phyloP scores from a whole-genome alignment of 2,888 invertebrate species.

The Dryobota labecula region DNA sequence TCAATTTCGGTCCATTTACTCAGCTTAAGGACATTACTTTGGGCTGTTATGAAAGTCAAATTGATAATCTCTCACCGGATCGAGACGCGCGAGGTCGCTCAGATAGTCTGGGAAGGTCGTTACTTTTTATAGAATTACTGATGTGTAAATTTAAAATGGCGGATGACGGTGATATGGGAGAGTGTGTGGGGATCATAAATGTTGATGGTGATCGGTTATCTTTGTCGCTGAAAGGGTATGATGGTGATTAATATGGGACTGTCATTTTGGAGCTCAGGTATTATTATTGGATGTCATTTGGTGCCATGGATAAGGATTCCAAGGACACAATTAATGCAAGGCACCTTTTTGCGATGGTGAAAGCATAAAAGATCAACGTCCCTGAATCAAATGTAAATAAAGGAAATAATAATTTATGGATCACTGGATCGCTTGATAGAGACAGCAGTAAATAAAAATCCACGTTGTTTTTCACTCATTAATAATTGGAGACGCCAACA shows the following conservation, averaged over 20 bases:
- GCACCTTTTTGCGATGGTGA: conserved; percentile 3
- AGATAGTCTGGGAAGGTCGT: conserved; percentile 58
- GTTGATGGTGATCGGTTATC: conserved; percentile 60
- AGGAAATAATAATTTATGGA: no score
- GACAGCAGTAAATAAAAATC: no score
- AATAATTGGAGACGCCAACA: no score
- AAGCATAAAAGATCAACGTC: no score
- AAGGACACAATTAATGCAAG: neutral
- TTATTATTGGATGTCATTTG: conserved; percentile 33
- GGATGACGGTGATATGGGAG: conserved; percentile 1
- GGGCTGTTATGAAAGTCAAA: conserved; percentile 68
- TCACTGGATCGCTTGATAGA: no score
- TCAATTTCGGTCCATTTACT: conserved; percentile 70
- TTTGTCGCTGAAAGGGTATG: conserved; percentile 46
- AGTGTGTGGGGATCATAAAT: conserved; percentile 45
- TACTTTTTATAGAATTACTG: conserved; percentile 65
- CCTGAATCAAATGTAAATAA: no score
- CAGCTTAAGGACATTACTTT: conserved; percentile 66
- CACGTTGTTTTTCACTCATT: no score
- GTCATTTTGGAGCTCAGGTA: conserved; percentile 15
- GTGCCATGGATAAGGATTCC: conserved; percentile 2
- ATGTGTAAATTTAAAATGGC: conserved; percentile 58
- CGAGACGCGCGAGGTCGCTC: conserved; percentile 41
- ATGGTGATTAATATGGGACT: conserved; percentile 48
- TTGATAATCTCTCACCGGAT: conserved; percentile 67